Evolutionary conservation across 2,113 vertebrate species (phyloP), one percentile per base, ranked within the genome.

Genomic region (Dicaeum eximium): DNA sequence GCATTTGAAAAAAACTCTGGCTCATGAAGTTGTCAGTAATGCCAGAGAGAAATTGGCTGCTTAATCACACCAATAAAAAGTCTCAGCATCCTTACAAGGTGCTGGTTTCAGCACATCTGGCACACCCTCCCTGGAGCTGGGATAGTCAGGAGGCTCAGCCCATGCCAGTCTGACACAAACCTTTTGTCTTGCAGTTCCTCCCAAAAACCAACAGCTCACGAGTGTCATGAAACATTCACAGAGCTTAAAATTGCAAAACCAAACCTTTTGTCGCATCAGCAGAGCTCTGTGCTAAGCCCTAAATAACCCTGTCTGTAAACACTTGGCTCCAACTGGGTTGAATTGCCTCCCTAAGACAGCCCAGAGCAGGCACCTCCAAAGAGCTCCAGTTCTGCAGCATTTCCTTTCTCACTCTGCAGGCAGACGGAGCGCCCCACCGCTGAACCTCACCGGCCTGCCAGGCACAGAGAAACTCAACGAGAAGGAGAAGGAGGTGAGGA

Each of bases 401-500:
- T 85, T 13, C 75, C 67, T 13, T 38, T 60, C 50, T 74, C 25
- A 0, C 64, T 62, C 60, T 88, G 22, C 97, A 98, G 99, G 99
- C 42, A 98, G 99, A 92, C 97, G 99, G 62, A 99, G 99, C 7
- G 99, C 99, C 38, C 99, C 99, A 2, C 99, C 99, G 1, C 97
- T 99, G 93, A 99, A 99, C 98, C 98, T 99, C 95, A 99, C 99
- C 0, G 99, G 99, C 60, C 98, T 99, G 57, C 99, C 99, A 8
- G 99, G 99, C 56, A 99, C 99, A 0, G 99, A 99, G 97, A 99
- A 99, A 62, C 99, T 99, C 60, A 99, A 99, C 17, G 99, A 99
- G 92, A 98, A 98, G 71, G 99, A 99, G 97, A 99, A 99, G 96
- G 99, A 99, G 99, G 99, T 99, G 98, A 97, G 79, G 83, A 77